Evolutionary conservation across 2,797 vertebrate genomes (phyloP).

Genomic region (Pipistrellus pipistrellus): DNA sequence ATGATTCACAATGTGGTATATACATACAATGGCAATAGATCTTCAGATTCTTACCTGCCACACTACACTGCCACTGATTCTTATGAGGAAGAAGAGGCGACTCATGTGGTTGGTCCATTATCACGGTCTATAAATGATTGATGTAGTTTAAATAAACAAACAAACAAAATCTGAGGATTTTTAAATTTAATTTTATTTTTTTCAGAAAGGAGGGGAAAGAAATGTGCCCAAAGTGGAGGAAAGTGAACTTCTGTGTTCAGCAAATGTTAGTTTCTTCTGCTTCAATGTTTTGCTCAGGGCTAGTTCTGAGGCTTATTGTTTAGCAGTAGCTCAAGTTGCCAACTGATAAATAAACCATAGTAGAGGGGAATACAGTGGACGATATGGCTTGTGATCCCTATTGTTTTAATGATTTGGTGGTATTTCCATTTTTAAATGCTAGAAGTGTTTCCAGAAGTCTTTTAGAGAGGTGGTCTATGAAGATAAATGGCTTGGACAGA

Average conservation of each 20-base stretch:
- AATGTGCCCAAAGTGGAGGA: neutral
- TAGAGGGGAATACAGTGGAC: neutral
- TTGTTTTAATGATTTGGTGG: neutral
- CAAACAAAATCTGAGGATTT: no score
- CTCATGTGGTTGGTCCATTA: neutral
- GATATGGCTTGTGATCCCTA: neutral
- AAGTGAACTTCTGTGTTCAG: neutral
- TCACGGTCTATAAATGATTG: neutral
- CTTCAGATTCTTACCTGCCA: neutral
- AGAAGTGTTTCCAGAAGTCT: neutral
- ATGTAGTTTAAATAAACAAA: neutral
- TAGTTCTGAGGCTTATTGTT: neutral
- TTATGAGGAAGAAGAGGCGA: neutral
- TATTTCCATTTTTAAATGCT: neutral
- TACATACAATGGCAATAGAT: no score
- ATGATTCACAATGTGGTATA: no score
- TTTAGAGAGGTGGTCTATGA: neutral
- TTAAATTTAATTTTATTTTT: no score
- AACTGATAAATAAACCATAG: neutral
- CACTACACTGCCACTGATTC: neutral
- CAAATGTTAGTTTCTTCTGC: neutral
- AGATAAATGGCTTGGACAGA: conserved; percentile 1
- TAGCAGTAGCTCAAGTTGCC: neutral
- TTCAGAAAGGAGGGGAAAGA: neutral
- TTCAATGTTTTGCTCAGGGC: neutral